Base-by-base conservation (phyloP, 2,888 invertebrate genomes). In the Dryobotodes eremita region DNA sequence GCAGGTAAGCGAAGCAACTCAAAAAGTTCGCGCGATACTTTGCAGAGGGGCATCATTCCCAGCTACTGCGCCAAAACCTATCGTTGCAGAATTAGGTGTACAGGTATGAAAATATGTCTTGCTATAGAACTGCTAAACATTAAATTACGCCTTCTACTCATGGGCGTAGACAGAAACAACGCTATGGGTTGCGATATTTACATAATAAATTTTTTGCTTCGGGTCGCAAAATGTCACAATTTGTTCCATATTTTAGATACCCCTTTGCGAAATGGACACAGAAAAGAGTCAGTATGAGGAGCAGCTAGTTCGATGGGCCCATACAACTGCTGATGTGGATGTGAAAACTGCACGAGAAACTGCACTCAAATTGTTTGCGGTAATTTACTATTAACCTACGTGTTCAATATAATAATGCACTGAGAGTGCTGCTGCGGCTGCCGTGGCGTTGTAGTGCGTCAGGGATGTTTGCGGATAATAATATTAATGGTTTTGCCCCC, bases 21-120 rank as follows among this genome's bases (percentile, higher is more conserved):
- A 98, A 93, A 98, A 98, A 75, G 97, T 99, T 10, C 97, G 98
- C 62, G 98, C 98, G 23, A 98, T 99, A 48, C 97, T 98, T 74
- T 99, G 99, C 90, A 98, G 99, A 92, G 99, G 99, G n/a, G 97
- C 98, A 31, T 97, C 98, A 26, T 99, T 98, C 96, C 99, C 99
- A 0, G 97, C 98, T 50, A 98, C 99, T 0, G 98, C 98, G 42
- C 99, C 99, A 0, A 97, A 98, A 74, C 99, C 99, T 2, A 98
- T 98, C 82, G 97, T 99, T 10, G 97, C 97, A 23, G 98, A 99
- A 92, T 92, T 99, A 84, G 97, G 98, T 5, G 97, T 99, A 91
- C 97, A 97, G 94, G 97, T 97, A 91, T 91, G 85, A 61, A 50
- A 31, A 7, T 15, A 8, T 26, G 31, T 55, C 26, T 36, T 48